Conservation (phyloP, 2,888 invertebrate genomes). For the Phengaris alcon region DNA sequence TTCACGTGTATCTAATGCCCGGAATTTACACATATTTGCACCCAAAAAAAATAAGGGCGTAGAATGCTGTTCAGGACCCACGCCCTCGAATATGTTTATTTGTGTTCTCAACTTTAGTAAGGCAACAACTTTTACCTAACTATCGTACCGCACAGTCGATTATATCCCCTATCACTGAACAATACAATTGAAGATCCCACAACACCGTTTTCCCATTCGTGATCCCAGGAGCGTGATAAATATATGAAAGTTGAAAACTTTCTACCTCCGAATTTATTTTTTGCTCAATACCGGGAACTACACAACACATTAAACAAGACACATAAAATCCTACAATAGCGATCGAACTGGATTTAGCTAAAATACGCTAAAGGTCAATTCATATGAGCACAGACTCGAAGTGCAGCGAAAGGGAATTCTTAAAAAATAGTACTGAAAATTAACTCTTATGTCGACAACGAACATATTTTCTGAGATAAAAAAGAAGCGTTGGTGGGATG, state of each 20-base stretch:
- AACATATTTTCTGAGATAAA: too few species aligned
- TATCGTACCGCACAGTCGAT: background rate
- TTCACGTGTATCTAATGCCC: too few species aligned
- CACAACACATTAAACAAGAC: conserved; percentile 21
- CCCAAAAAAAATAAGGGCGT: too few species aligned
- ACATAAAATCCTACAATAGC: background rate
- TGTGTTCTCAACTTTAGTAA: conserved; percentile 15
- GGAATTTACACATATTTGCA: too few species aligned
- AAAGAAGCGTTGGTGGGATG: too few species aligned
- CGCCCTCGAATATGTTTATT: conserved; percentile 25
- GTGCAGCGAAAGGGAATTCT: too few species aligned
- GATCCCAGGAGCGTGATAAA: conserved; percentile 24
- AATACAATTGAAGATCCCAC: background rate
- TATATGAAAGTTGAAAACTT: conserved; percentile 24
- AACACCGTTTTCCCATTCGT: background rate
- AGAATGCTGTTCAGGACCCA: background rate
- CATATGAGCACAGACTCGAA: too few species aligned
- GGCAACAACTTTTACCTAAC: conserved; percentile 18
- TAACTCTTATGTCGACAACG: too few species aligned
- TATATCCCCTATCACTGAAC: background rate
- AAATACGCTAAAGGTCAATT: background rate
- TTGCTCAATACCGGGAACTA: conserved; percentile 11
- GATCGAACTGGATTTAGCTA: conserved; percentile 2
- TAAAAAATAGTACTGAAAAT: too few species aligned
- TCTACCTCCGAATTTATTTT: conserved; percentile 18